Percentiles rank a stretch among this genome's conserved stretches.
phyloP scores from a whole-genome alignment of 2,797 vertebrate species.

The Telmatherina bonti region DNA sequence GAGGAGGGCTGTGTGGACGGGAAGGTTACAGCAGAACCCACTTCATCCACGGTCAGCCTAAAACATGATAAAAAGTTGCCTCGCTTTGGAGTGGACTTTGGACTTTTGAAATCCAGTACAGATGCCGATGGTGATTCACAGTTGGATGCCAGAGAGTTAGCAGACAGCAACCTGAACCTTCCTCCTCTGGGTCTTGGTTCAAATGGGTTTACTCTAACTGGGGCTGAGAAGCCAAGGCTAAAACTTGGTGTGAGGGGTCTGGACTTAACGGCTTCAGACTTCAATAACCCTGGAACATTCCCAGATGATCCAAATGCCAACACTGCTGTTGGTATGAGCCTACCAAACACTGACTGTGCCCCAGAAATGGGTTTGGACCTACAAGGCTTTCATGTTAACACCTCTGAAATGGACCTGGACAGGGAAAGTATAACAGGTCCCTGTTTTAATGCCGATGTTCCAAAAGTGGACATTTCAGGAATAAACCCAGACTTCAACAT shows the following conservation, averaged over 20 bases:
- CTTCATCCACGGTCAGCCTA: conserved; percentile 39
- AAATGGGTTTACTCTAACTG: conserved; percentile 22
- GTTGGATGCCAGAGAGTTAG: conserved; percentile 26
- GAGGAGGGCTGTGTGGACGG: neutral
- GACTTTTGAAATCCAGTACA: conserved; percentile 45
- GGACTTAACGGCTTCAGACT: conserved; percentile 29
- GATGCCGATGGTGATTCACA: conserved; percentile 25
- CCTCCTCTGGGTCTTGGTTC: conserved; percentile 50
- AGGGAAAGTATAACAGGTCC: conserved; percentile 37
- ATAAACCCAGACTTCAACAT: conserved; percentile 51
- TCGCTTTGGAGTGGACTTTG: conserved; percentile 74
- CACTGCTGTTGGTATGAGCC: conserved; percentile 4
- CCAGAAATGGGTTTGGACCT: conserved; percentile 31
- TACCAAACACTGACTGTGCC: conserved; percentile 27
- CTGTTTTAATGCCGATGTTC: conserved; percentile 39
- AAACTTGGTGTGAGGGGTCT: conserved; percentile 18
- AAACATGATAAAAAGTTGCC: conserved; percentile 50
- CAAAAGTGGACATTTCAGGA: conserved; percentile 54
- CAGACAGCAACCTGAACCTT: conserved; percentile 65
- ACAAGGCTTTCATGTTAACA: conserved; percentile 21
- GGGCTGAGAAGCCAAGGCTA: conserved; percentile 29
- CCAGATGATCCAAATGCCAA: conserved; percentile 30
- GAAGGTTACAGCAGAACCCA: conserved; percentile 19
- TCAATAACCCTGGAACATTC: conserved; percentile 21
- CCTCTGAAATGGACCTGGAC: conserved; percentile 32